Percentiles rank a stretch among this genome's conserved stretches.
These are phyloP conservation scores for Mechanitis mazaeus DNA, from an alignment of 2,888 invertebrate species.

Conservation along the genomic window DNA sequence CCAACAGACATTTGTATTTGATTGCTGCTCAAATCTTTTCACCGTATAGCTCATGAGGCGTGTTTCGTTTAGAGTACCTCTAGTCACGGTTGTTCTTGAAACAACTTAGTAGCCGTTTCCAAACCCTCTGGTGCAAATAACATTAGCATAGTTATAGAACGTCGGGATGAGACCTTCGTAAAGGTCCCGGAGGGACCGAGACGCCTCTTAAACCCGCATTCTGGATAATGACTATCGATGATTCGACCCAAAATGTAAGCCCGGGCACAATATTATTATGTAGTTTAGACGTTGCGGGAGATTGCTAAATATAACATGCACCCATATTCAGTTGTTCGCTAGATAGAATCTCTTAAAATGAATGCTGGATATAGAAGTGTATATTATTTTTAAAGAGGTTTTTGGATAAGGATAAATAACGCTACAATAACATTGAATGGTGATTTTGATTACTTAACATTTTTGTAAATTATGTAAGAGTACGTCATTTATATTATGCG, in stretches of 20 bases:
- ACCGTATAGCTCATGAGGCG: conserved; percentile 30
- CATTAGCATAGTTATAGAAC: conserved; percentile 77
- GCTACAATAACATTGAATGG: background rate
- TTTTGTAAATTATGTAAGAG: too few species aligned
- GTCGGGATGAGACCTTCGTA: conserved; percentile 71
- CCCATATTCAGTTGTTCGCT: conserved; percentile 59
- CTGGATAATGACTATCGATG: conserved; percentile 76
- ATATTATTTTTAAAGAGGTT: background rate
- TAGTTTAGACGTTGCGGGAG: conserved; percentile 63
- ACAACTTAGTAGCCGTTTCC: conserved; percentile 44
- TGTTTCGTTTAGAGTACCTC: conserved; percentile 18
- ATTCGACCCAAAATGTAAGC: conserved; percentile 65
- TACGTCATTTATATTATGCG: conserved; percentile 1
- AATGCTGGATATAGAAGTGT: background rate
- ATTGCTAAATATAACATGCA: conserved; percentile 66
- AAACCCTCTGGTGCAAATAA: conserved; percentile 73
- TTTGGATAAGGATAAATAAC: background rate
- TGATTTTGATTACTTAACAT: too few species aligned
- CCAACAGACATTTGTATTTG: conserved; percentile 16
- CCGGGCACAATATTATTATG: conserved; percentile 72
- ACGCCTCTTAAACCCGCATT: conserved; percentile 73
- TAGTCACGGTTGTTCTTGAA: conserved; percentile 10
- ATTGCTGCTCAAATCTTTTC: conserved; percentile 30
- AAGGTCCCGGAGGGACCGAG: conserved; percentile 68
- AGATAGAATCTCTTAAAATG: conserved; percentile 39